These are phyloP conservation scores for Steinernema feltiae DNA, from an alignment of 1,140 invertebrate species.

Conservation along the genomic window DNA sequence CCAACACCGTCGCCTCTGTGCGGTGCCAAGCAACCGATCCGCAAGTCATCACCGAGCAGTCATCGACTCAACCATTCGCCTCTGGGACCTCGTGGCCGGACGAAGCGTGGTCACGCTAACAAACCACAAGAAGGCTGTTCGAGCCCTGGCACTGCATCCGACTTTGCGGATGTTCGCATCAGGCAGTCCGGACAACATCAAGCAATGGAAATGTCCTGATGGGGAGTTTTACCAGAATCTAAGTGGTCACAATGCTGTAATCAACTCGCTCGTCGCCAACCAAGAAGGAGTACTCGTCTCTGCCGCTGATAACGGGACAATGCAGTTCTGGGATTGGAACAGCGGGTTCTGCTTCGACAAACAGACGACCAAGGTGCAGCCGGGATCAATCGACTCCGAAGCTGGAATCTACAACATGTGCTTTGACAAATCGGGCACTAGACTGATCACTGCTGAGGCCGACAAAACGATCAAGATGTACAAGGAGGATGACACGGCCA, in stretches of 20 bases:
- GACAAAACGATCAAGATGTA: conserved; percentile 99
- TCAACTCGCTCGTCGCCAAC: conserved; percentile 91
- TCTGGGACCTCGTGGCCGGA: conserved; percentile 95
- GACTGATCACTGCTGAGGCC: conserved; percentile 91
- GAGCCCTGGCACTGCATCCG: conserved; percentile 83
- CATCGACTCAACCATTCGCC: conserved; percentile 72
- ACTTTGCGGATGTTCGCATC: conserved; percentile 91
- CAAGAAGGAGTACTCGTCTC: conserved; percentile 88
- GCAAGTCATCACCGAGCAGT: conserved; percentile 69
- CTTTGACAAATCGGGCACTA: conserved; percentile 84
- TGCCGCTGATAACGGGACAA: conserved; percentile 96
- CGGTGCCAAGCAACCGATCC: conserved; percentile 85
- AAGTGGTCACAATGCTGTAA: conserved; percentile 90
- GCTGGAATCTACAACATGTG: conserved; percentile 90
- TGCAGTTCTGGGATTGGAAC: conserved; percentile 97
- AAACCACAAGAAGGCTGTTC: conserved; percentile 97
- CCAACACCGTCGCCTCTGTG: conserved; percentile 90
- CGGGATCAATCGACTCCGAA: conserved; percentile 98
- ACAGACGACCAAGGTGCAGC: conserved; percentile 74
- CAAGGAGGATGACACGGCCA: conserved; percentile 89
- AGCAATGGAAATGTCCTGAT: conserved; percentile 97
- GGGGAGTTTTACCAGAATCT: conserved; percentile 97
- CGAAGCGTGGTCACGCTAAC: conserved; percentile 89
- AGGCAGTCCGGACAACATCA: conserved; percentile 95
- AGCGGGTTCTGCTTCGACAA: conserved; percentile 97